Conservation (phyloP, 2,797 vertebrate species). For the Sandelia bainsii region DNA sequence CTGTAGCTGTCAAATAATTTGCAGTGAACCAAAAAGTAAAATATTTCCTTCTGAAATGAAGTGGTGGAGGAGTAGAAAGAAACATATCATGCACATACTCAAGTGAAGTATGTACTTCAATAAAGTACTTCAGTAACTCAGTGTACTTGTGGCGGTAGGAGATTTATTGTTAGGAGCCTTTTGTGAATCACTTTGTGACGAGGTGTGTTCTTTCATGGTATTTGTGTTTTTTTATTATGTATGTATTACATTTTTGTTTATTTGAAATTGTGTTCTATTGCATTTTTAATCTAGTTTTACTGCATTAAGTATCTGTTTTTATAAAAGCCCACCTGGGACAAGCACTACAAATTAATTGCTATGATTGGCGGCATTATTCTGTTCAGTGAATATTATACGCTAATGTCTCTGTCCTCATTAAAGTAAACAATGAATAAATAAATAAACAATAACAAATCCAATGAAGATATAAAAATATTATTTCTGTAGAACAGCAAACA, state of each 20-base stretch:
- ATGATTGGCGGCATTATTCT: conserved; percentile 25
- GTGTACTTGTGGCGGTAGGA: too few species aligned
- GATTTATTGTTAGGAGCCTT: too few species aligned
- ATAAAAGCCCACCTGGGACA: conserved; percentile 21
- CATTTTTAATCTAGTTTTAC: conserved; percentile 28
- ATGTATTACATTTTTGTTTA: background rate
- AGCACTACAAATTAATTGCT: conserved; percentile 22
- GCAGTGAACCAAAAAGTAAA: background rate
- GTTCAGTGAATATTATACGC: conserved; percentile 10
- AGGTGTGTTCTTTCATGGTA: background rate
- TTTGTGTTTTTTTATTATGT: background rate
- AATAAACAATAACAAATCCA: conserved; percentile 10
- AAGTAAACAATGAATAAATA: conserved; percentile 10
- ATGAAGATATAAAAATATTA: background rate
- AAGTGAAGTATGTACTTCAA: background rate
- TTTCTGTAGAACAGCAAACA: conserved; percentile 14
- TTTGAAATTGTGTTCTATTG: conserved; percentile 15
- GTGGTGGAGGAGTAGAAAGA: background rate
- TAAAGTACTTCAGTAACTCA: background rate
- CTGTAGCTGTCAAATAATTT: background rate
- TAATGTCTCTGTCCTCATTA: background rate
- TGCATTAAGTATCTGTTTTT: conserved; percentile 6
- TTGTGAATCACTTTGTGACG: background rate
- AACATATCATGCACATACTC: too few species aligned
- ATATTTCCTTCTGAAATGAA: background rate